Evolutionary conservation across 2,888 invertebrate species (phyloP).

Genomic region (Thera obeliscata): DNA sequence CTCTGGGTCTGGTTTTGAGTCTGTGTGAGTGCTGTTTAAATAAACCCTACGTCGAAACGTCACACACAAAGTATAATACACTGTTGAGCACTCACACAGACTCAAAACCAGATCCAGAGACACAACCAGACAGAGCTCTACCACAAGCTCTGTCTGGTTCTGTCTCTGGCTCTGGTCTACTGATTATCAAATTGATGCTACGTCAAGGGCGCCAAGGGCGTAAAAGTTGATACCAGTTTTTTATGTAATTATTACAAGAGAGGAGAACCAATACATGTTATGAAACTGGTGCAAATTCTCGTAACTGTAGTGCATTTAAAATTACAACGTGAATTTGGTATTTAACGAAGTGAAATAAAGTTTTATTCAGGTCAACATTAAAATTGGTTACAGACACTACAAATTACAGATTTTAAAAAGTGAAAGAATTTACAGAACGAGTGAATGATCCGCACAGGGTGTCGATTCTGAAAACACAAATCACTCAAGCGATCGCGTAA

Average conservation of each 20-base stretch:
- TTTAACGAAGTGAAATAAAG: slow-evolving; percentile 11
- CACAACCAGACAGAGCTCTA: no score
- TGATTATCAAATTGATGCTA: slow-evolving; percentile 5
- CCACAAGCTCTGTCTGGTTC: no score
- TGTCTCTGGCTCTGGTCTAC: background rate
- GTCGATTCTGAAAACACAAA: no score
- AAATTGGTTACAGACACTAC: background rate
- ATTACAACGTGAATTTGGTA: slow-evolving; percentile 26
- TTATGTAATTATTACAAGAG: slow-evolving; percentile 38
- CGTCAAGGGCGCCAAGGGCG: slow-evolving; percentile 47
- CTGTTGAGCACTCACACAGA: no score
- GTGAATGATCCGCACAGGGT: no score
- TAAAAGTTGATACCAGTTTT: slow-evolving; percentile 58
- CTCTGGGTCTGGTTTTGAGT: no score
- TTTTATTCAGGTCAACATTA: background rate
- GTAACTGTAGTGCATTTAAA: slow-evolving; percentile 29
- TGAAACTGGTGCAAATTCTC: slow-evolving; percentile 32
- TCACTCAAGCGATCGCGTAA: no score
- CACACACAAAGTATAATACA: no score
- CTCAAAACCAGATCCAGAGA: no score
- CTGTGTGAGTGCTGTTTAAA: no score
- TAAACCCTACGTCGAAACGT: no score
- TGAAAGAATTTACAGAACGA: no score
- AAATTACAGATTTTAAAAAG: background rate
- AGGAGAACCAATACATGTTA: slow-evolving; percentile 27